Evolutionary conservation across 2,797 vertebrate species (phyloP), one percentile per base, ranked within the genome.

Genomic region (Cirrhinus molitorella): DNA sequence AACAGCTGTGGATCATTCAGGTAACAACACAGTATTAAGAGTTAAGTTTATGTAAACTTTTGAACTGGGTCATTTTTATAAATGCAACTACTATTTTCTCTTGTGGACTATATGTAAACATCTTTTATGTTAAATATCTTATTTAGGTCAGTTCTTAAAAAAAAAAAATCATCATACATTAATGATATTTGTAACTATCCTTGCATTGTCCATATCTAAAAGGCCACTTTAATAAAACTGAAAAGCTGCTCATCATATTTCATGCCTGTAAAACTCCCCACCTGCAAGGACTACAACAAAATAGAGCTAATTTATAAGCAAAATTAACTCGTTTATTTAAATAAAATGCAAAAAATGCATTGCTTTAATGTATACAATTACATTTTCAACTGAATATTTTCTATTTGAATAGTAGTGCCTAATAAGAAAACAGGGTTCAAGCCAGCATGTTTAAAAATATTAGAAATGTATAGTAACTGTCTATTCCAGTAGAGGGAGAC

Each of bases 401-500:
- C 31, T 53, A 25, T 63, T n/a, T 47, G 8, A 68, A 55, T 40
- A 68, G 19, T 7, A 37, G 13, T 11, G 10, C 37, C 74, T 43
- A 47, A 47, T 19, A 40, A 55, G 31, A 43, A 21, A 6, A n/a
- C 11, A 12, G 31, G 3, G 25, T 19, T 59, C 16, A 53, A 43
- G 51, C 67, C 37, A 66, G 21, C 16, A 21, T 21, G 72, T 3
- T 66, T 51, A 34, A 66, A 81, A 59, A 73, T 23, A 77, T 84
- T 6, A 70, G 11, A 63, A 73, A 17, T 51, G 28, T 70, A 23
- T 76, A 34, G 53, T 82, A 78, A 31, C 57, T 53, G 5, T 19
- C 3, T n/a, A 53, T 28, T 79, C 83, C 90, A 88, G 68, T 70
- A 89, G 89, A 86, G 88, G 88, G 89, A 86, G 82, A n/a, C 82